These are phyloP conservation scores for Rostratula benghalensis DNA, from an alignment of 2,113 vertebrate species.

Conservation along the genomic window DNA sequence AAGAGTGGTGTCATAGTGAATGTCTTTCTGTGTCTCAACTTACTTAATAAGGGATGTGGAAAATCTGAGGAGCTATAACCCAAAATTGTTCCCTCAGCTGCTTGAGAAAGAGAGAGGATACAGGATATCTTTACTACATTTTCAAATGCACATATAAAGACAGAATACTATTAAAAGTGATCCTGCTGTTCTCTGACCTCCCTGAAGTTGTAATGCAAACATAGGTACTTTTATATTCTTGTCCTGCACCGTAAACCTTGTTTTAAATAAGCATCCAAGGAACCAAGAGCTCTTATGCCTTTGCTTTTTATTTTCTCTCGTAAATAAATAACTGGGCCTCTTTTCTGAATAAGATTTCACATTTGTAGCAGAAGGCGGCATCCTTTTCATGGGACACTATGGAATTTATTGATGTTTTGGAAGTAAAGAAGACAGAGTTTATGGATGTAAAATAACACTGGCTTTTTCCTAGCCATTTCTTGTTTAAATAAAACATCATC, in stretches of 20 bases:
- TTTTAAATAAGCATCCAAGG: neutral
- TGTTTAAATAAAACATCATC: neutral
- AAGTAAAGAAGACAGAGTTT: neutral
- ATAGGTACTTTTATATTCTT: neutral
- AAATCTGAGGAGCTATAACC: neutral
- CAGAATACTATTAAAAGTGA: neutral
- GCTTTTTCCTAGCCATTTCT: neutral
- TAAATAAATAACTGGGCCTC: neutral
- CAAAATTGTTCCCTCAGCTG: neutral
- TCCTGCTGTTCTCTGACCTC: neutral
- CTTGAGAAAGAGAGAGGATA: neutral
- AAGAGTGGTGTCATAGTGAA: neutral
- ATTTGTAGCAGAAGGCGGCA: neutral
- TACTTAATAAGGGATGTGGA: neutral
- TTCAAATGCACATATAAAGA: neutral
- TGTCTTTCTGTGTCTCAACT: neutral
- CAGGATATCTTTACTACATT: neutral
- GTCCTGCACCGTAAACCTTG: neutral
- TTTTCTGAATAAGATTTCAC: neutral
- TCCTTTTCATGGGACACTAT: neutral
- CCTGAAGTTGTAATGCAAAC: neutral
- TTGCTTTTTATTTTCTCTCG: neutral
- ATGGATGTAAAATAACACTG: neutral
- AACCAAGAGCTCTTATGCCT: neutral
- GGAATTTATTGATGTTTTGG: neutral